Evolutionary conservation across 1,140 invertebrate species (phyloP).

Genomic region (Lepidurus apus): DNA sequence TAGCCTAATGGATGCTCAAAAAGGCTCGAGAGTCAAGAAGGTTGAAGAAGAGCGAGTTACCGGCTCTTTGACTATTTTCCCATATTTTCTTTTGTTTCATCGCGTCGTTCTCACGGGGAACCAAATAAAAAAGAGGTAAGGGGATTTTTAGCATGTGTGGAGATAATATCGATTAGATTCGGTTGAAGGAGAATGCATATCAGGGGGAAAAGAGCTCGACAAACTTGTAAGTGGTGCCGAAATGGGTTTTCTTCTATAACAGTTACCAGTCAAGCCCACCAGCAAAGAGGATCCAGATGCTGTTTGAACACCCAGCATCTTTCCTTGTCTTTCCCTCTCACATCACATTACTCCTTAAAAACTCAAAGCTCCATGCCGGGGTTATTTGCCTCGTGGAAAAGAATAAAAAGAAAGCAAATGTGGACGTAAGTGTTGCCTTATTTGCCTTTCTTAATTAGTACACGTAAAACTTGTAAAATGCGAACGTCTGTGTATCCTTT

Average conservation of each 20-base stretch:
- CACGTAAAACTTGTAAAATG: not conserved
- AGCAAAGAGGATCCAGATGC: conserved; percentile 17
- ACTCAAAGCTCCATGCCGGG: not conserved
- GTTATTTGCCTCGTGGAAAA: not conserved
- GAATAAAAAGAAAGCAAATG: not conserved
- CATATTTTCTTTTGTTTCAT: not conserved
- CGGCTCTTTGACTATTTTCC: not conserved
- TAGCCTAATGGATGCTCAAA: not conserved
- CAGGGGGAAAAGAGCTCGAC: conserved; percentile 17
- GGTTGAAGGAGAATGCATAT: conserved; percentile 13
- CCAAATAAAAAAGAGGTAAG: not conserved
- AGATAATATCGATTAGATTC: conserved; percentile 22
- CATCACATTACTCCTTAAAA: conserved; percentile 4
- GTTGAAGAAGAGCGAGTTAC: not conserved
- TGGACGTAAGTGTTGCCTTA: not conserved
- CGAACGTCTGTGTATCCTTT: not conserved
- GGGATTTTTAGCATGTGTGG: conserved; percentile 16
- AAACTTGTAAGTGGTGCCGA: conserved; percentile 15
- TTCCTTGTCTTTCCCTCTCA: conserved; percentile 8
- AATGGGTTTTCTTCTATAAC: conserved; percentile 13
- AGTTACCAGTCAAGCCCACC: conserved; percentile 20
- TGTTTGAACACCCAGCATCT: conserved; percentile 17
- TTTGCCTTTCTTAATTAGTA: conserved; percentile 7
- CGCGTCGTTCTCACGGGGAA: not conserved
- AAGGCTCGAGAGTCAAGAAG: not conserved